These are phyloP conservation scores for Pedetes capensis DNA, from an alignment of 2,113 vertebrate genomes.

Conservation along the genomic window DNA sequence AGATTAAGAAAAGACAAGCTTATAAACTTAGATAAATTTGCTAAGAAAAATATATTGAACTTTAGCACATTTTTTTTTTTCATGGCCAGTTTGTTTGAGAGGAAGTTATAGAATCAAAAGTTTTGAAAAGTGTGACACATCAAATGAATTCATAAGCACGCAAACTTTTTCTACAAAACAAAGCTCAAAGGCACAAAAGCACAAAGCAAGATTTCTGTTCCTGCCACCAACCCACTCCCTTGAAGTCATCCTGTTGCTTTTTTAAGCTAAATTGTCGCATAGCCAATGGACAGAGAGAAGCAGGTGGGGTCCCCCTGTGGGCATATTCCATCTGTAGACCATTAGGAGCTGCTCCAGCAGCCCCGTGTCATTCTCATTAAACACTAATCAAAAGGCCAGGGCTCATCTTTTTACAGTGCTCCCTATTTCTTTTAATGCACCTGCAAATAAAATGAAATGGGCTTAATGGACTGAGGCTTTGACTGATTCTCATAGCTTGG, in stretches of 20 bases:
- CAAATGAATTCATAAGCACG: conserved; percentile 17
- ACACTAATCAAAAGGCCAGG: conserved; percentile 57
- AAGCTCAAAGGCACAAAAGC: conserved; percentile 52
- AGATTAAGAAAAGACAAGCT: background rate
- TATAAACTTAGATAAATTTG: conserved; percentile 27
- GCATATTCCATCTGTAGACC: conserved; percentile 51
- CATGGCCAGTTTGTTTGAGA: conserved; percentile 21
- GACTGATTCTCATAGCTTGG: conserved; percentile 53
- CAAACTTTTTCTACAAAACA: conserved; percentile 29
- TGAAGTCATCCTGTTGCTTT: conserved; percentile 49
- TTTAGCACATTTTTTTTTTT: background rate
- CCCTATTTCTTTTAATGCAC: conserved; percentile 70
- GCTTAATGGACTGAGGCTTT: conserved; percentile 72
- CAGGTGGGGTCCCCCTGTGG: conserved; percentile 12
- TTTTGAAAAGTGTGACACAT: conserved; percentile 42
- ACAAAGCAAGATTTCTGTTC: conserved; percentile 19
- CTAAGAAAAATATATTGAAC: background rate
- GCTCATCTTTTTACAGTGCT: conserved; percentile 41
- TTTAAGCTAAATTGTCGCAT: conserved; percentile 40
- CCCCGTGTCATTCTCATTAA: conserved; percentile 56
- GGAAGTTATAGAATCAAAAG: conserved; percentile 43
- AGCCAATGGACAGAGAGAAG: background rate
- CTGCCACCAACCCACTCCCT: background rate
- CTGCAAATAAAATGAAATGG: conserved; percentile 70
- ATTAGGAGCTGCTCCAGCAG: background rate